These are phyloP conservation scores for Enteromius afrohamiltoni DNA, from an alignment of 2,797 vertebrate genomes.

Conservation along the genomic window DNA sequence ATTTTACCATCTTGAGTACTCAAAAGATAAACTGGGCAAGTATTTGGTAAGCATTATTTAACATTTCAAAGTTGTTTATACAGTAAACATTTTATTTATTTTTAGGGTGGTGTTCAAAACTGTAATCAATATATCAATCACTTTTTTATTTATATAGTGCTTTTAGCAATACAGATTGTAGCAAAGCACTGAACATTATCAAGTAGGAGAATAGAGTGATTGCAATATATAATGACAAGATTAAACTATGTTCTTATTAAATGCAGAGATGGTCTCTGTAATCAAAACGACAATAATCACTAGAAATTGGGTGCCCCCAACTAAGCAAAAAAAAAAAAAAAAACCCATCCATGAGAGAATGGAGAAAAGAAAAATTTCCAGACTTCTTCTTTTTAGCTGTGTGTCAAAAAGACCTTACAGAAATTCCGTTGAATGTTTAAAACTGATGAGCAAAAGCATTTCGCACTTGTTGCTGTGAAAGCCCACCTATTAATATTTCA, in stretches of 20 bases:
- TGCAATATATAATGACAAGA: too few relatives aligned
- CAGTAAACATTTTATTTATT: background rate
- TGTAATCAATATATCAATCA: background rate
- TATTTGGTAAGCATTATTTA: background rate
- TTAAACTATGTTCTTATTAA: too few relatives aligned
- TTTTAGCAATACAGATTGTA: too few relatives aligned
- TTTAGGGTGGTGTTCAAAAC: background rate
- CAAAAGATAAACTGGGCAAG: background rate
- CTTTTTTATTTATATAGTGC: too few relatives aligned
- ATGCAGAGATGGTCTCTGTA: too few relatives aligned
- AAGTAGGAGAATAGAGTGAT: too few relatives aligned
- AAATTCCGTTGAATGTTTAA: background rate
- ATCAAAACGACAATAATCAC: too few relatives aligned
- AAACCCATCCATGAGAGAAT: too few relatives aligned
- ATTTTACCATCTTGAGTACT: background rate
- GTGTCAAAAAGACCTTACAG: background rate
- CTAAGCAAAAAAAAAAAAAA: too few relatives aligned
- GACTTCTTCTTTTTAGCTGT: background rate
- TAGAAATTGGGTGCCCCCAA: too few relatives aligned
- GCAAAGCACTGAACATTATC: too few relatives aligned
- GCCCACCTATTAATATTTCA: background rate
- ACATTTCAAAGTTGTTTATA: background rate
- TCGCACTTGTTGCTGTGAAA: background rate
- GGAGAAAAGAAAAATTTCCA: background rate
- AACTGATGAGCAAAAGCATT: background rate